Evolutionary conservation across 1,140 invertebrate species (phyloP), one percentile per base, ranked within the genome.

Genomic region (Metaphire vulgaris): DNA sequence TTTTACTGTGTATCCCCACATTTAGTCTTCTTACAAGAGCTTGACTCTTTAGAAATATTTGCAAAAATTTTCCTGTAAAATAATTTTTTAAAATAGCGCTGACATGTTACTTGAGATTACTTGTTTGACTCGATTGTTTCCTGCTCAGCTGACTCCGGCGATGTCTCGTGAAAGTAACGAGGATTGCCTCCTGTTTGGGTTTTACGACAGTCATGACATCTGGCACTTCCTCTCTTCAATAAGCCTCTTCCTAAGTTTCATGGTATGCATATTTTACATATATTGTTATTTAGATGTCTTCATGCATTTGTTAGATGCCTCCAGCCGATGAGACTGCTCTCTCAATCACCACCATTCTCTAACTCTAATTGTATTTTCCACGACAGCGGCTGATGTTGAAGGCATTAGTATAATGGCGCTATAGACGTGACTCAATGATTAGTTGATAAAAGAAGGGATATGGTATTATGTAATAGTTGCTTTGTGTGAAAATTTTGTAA

Each of bases 181-280:
- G 64, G 88, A 88, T 30, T 97, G 94, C 83, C 86, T 90, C 1
- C 81, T 94, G 2, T 86, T 95, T 1, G 86, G 90, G 71, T 94
- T 95, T 81, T 95, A 92, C 82, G 94, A 97, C 85, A 89, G 88
- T 34, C 94, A 96, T 85, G 94, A 96, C 81, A 89, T 93, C 30
- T 96, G 94, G 94, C 94, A 96, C 85, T 90, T 94, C 80, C 86
- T 94, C 0, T 95, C 93, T 26, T 92, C 93, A 2, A 88, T 90
- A 33, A 92, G 91, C 66, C 90, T 96, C 89, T 96, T 95, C 82
- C 92, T 95, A 80, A 93, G 91, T 31, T 96, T 95, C 82, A 80
- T 87, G 80, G 85, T 86, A 56, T 56, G 21, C 41, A 12, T 56
- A 56, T 21, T 56, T 12, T 56, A 56, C 41, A 56, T 56, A n/a